These are phyloP conservation scores for Anhinga anhinga DNA, from an alignment of 2,113 vertebrate genomes.

Conservation along the genomic window DNA sequence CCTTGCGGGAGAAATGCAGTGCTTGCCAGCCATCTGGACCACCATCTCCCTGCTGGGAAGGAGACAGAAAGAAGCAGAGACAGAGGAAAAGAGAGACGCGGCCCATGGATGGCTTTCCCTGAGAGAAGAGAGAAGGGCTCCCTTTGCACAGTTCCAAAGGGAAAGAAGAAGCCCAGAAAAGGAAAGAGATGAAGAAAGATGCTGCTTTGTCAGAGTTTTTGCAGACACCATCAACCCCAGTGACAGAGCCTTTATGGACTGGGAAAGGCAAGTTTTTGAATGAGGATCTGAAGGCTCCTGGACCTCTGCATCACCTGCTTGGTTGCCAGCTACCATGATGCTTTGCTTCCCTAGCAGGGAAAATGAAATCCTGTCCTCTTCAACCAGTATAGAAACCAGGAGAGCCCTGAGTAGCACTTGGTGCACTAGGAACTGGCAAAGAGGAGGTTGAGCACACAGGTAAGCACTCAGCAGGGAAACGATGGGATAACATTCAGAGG, in stretches of 20 bases:
- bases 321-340: neutral
- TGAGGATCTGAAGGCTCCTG: neutral
- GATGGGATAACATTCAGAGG: neutral
- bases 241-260: neutral
- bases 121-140: neutral
- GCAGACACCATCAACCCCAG: neutral
- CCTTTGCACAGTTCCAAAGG: neutral
- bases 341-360: neutral
- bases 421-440: neutral
- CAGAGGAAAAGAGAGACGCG: neutral
- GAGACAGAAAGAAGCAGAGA: neutral
- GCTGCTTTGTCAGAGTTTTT: neutral
- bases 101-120: neutral
- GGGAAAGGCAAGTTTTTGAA: neutral
- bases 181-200: neutral
- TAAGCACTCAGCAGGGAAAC: neutral
- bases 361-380: neutral
- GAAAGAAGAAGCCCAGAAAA: neutral
- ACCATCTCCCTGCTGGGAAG: neutral
- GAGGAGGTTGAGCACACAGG: neutral
- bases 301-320: neutral
- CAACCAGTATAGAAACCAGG: neutral
- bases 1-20: neutral
- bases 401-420: neutral
- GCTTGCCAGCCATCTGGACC: neutral